phyloP scores from a whole-genome alignment of 2,888 invertebrate species.

The Euproctis similis region DNA sequence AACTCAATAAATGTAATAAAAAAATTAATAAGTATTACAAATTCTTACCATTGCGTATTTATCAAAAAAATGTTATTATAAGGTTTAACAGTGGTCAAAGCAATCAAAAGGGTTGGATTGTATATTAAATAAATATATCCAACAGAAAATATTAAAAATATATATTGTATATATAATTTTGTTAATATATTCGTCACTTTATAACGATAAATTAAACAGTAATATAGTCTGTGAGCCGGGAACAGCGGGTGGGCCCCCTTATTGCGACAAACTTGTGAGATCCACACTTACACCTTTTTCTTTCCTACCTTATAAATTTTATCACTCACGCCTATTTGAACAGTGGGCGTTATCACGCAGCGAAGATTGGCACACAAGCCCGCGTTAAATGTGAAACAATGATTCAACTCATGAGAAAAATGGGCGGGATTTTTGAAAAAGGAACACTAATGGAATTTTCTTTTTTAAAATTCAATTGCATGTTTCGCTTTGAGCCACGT shows the following conservation, averaged over 20 bases:
- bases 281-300: constrained; percentile 8
- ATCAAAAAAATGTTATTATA: too few species aligned
- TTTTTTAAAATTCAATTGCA: constrained; percentile 14
- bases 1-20: too few species aligned
- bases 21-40: too few species aligned
- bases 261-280: constrained; percentile 6
- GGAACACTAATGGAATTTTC: constrained; percentile 12
- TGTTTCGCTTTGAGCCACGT: constrained; percentile 14
- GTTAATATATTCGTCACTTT: constrained; percentile 31
- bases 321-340: constrained; percentile 6
- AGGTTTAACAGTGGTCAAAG: too few species aligned
- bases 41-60: too few species aligned
- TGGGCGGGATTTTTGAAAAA: constrained; percentile 20
- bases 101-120: too few species aligned
- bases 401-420: constrained; percentile 31
- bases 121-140: not conserved
- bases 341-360: constrained; percentile 12
- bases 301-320: not conserved
- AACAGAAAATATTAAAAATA: not conserved
- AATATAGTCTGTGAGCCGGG: constrained; percentile 35
- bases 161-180: constrained; percentile 13
- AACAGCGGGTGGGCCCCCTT: constrained; percentile 44
- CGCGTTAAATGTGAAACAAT: constrained; percentile 29
- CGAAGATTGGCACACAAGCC: constrained; percentile 12
- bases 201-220: constrained; percentile 53